Percentiles rank a stretch among this genome's conserved stretches.
Evolutionary conservation across 2,888 invertebrate genomes (phyloP).

Genomic region (Troides oblongomaculatus): DNA sequence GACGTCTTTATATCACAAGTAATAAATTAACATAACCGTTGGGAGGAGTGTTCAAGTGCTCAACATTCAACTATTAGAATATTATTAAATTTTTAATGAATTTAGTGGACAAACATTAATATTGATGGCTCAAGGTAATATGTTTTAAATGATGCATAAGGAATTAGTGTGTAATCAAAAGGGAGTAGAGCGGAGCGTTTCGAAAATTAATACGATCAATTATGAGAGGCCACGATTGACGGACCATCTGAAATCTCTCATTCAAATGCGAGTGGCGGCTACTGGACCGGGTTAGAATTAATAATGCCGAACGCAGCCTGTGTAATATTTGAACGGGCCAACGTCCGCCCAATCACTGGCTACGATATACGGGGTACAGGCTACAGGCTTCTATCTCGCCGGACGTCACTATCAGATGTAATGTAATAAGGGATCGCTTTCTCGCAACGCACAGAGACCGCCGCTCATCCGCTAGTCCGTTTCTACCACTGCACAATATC

Average conservation of each 20-base stretch:
- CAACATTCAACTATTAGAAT: neutral
- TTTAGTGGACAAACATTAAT: neutral
- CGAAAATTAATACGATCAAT: slow-evolving; percentile 56
- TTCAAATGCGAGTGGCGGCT: slow-evolving; percentile 54
- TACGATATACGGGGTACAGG: slow-evolving; percentile 31
- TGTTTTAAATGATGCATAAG: neutral
- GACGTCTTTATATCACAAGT: neutral
- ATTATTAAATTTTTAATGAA: neutral
- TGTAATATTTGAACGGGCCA: slow-evolving; percentile 52
- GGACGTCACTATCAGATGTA: slow-evolving; percentile 31
- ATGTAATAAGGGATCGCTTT: slow-evolving; percentile 27
- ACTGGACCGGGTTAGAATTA: slow-evolving; percentile 41
- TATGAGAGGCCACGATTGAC: slow-evolving; percentile 55
- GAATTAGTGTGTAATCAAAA: slow-evolving; percentile 6
- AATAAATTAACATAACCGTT: neutral
- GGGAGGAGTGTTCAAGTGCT: neutral
- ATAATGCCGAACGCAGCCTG: slow-evolving; percentile 37
- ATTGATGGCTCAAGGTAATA: neutral
- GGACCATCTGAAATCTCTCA: slow-evolving; percentile 55
- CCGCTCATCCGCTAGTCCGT: neutral
- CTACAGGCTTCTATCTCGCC: slow-evolving; percentile 28
- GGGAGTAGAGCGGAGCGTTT: slow-evolving; percentile 31
- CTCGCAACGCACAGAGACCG: slow-evolving; percentile 6
- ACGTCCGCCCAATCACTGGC: slow-evolving; percentile 42
- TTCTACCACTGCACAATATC: neutral